Evolutionary conservation across 2,888 invertebrate species (phyloP), one percentile per base, ranked within the genome.

Genomic region (Harmothoe impar): DNA sequence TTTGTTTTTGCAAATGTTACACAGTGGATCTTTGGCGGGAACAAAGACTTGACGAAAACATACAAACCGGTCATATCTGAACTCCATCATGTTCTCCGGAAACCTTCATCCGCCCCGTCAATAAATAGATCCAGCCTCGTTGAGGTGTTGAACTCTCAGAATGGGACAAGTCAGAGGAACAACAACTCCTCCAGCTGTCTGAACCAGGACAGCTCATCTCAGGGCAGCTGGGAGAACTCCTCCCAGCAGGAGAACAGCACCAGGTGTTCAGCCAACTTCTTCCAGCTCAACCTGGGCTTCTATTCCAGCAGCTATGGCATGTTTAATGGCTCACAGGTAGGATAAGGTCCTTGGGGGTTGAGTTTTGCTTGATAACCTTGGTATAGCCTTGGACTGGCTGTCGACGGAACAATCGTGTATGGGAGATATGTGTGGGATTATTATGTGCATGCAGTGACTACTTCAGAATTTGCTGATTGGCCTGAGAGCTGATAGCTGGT

Each of bases 51-150:
- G 62, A 89, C 56, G 23, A 56, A 89, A 89, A 89, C 43, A n/a
- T 89, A 68, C 89, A 56, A 68, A 68, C 89, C 89, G n/a, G 89
- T 89, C n/a, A 35, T 89, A 29, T 89, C 89, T 0, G 89, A 89
- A 35, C 68, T 89, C 0, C 86, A 86, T 29, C 52, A 52, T 54
- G 54, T 56, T 20, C 54, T 86, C 7, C 29, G 54, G 25, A 86
- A 86, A 20, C 62, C 62, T n/a, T 62, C 62, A n/a, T 62, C 7
- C 62, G 3, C 62, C 12, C 20, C 62, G 0, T n/a, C 15, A 29
- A 5, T 25, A 15, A 72, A 29, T n/a, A 23, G 29, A 15, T 29
- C 72, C 0, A 72, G 29, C 31, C 72, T 72, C 1, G 31, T 72
- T 17, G 29, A 72, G 29, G 72, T 72, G 20, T 25, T 72, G 15